phyloP scores from a whole-genome alignment of 2,113 vertebrate species.

The Scomber colias region DNA sequence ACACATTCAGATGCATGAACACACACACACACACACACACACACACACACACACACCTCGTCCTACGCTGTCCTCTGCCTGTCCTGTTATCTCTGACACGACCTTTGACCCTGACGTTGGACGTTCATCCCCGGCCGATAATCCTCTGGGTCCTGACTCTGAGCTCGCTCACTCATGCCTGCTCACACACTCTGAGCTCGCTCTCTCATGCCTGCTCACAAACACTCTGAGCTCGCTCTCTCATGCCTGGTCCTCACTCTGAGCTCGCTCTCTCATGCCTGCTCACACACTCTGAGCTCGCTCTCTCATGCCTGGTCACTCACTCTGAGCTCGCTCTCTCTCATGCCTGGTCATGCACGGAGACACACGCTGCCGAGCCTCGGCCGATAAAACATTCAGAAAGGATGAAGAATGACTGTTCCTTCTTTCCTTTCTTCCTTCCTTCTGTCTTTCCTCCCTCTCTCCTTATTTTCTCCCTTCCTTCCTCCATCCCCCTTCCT shows the following conservation, averaged over 20 bases:
- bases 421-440: too few species aligned
- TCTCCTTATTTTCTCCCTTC: too few species aligned
- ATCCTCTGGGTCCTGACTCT: slow-evolving; percentile 72
- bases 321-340: slow-evolving; percentile 63
- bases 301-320: slow-evolving; percentile 72
- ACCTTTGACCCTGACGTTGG: slow-evolving; percentile 68
- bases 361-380: slow-evolving; percentile 20
- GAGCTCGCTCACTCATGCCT: slow-evolving; percentile 71
- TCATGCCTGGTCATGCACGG: slow-evolving; percentile 78
- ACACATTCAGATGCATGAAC: neutral
- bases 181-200: too few species aligned
- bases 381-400: too few species aligned
- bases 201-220: too few species aligned
- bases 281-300: too few species aligned
- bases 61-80: slow-evolving; percentile 50
- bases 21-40: neutral
- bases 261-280: too few species aligned
- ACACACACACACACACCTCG: neutral
- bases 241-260: slow-evolving; percentile 78
- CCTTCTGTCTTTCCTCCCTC: too few species aligned
- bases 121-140: slow-evolving; percentile 50
- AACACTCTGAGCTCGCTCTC: neutral
- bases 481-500: too few species aligned
- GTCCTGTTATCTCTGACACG: slow-evolving; percentile 37
- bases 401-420: too few species aligned